Percentiles rank a stretch among this genome's conserved stretches.
phyloP scores from a whole-genome alignment of 2,113 vertebrate genomes.

The Otocyon megalotis region DNA sequence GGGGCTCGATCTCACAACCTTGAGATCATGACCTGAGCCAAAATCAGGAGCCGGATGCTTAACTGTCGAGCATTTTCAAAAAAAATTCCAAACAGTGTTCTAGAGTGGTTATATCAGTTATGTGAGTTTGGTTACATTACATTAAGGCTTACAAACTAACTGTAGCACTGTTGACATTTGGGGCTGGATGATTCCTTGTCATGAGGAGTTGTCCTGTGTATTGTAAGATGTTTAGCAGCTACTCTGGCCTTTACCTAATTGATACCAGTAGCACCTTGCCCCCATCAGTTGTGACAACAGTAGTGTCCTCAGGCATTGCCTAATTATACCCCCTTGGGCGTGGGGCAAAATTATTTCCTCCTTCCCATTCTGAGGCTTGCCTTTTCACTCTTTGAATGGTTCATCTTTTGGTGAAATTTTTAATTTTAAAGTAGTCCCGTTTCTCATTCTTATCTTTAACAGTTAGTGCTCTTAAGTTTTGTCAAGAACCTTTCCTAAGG shows the following conservation, averaged over 20 bases:
- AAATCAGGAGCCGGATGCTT: neutral
- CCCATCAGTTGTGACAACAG: neutral
- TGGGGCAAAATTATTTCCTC: too few relatives aligned
- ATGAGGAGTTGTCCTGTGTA: neutral
- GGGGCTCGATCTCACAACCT: neutral
- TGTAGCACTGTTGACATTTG: fast-evolving
- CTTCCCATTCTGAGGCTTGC: neutral
- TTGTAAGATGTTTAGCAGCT: too few relatives aligned
- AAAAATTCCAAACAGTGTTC: fast-evolving
- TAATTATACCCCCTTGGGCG: too few relatives aligned
- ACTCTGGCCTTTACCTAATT: neutral
- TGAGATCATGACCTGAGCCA: neutral
- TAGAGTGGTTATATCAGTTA: fast-evolving
- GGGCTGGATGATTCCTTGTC: neutral
- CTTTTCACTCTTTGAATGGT: neutral
- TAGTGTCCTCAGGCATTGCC: neutral
- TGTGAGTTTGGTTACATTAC: neutral
- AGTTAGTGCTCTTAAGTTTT: neutral
- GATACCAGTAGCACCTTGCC: neutral
- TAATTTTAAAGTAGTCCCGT: neutral
- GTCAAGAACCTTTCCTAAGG: neutral
- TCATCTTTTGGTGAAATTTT: neutral
- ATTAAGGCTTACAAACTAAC: neutral
- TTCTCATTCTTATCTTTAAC: neutral
- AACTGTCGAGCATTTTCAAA: neutral